phyloP scores from a whole-genome alignment of 2,797 vertebrate species.

The Sardinella longiceps region DNA sequence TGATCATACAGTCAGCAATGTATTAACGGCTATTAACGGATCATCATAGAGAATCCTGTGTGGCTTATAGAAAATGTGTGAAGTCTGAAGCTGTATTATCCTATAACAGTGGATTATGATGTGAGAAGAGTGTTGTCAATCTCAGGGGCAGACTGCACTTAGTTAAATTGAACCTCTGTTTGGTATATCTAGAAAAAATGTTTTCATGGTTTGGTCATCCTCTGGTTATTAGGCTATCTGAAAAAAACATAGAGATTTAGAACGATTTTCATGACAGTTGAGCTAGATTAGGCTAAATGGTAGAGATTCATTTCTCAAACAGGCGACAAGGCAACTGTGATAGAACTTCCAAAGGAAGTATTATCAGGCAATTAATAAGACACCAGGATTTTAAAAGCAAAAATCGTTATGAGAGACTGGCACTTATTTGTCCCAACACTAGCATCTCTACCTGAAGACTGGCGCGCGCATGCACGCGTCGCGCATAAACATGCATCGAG shows the following conservation, averaged over 20 bases:
- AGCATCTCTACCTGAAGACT: too few species aligned
- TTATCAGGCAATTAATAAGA: too few species aligned
- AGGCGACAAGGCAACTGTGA: neutral
- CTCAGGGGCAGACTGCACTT: neutral
- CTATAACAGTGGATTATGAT: neutral
- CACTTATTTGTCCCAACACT: too few species aligned
- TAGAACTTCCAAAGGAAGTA: neutral
- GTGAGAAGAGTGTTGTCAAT: neutral
- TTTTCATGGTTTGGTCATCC: neutral
- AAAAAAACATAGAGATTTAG: slow-evolving; percentile 56
- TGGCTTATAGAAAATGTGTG: neutral
- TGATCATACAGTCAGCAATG: neutral
- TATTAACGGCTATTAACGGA: neutral
- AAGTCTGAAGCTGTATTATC: neutral
- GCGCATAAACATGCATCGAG: neutral
- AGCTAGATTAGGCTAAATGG: slow-evolving; percentile 52
- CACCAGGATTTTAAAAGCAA: neutral
- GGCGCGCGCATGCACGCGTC: neutral
- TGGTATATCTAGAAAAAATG: neutral
- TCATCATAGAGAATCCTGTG: neutral
- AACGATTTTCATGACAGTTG: slow-evolving; percentile 57
- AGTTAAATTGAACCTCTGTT: neutral
- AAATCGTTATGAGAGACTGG: too few species aligned
- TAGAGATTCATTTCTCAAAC: neutral
- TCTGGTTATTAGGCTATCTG: slow-evolving; percentile 34